Conservation (phyloP, 2,113 vertebrate genomes). For the Paracanthobrama guichenoti region DNA sequence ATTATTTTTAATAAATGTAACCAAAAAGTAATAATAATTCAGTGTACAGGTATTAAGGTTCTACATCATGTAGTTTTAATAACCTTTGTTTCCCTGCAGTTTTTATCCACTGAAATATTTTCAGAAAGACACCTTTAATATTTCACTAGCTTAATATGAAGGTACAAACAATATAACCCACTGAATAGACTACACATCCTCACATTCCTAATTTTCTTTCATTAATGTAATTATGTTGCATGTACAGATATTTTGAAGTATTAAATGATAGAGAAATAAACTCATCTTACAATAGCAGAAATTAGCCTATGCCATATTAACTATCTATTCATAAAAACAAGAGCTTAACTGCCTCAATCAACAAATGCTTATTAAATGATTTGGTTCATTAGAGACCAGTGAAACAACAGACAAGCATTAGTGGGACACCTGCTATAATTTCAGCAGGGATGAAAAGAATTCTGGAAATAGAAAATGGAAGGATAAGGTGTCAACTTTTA, state of each 20-base stretch:
- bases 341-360: neutral
- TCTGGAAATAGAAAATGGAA: neutral
- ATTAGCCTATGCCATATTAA: neutral
- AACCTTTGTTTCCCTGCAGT: neutral
- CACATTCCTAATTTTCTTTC: neutral
- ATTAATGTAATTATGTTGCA: no score
- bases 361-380: constrained; percentile 13
- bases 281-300: neutral
- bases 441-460: neutral
- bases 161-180: neutral
- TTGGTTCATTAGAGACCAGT: neutral
- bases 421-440: neutral
- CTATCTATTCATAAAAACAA: neutral
- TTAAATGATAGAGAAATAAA: neutral
- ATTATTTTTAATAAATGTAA: neutral
- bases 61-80: neutral
- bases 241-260: neutral
- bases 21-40: neutral
- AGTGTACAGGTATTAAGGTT: neutral
- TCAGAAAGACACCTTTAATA: neutral
- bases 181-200: neutral
- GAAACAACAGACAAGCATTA: neutral
- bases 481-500: neutral
- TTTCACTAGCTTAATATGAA: neutral
- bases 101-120: neutral